Evolutionary conservation across 2,888 invertebrate species (phyloP).

Genomic region (Ophion obscuratus): DNA sequence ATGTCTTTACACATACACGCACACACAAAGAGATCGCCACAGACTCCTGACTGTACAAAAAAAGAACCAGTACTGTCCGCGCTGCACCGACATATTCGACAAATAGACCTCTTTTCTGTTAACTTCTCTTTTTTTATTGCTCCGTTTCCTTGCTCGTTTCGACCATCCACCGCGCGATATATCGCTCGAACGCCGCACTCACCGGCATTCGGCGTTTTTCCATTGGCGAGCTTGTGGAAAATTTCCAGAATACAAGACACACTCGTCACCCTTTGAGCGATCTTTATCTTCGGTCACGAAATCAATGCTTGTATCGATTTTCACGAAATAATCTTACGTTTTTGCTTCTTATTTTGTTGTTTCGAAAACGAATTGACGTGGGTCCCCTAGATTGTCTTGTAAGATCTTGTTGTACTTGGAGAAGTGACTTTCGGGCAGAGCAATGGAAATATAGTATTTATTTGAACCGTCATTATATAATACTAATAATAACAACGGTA

Average conservation of each 20-base stretch:
- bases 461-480: too few relatives aligned
- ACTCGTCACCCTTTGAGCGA: neutral
- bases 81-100: conserved; percentile 31
- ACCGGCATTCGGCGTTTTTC: conserved; percentile 27
- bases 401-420: too few relatives aligned
- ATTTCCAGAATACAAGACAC: conserved; percentile 26
- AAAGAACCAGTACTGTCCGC: conserved; percentile 38
- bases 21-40: conserved; percentile 31
- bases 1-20: neutral
- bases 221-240: conserved; percentile 35
- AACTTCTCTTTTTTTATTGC: conserved; percentile 2
- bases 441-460: too few relatives aligned
- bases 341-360: too few relatives aligned
- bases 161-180: neutral
- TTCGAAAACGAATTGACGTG: too few relatives aligned
- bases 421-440: too few relatives aligned
- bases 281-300: neutral
- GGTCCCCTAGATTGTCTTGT: too few relatives aligned
- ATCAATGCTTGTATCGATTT: neutral
- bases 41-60: conserved; percentile 40
- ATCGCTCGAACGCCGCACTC: conserved; percentile 15
- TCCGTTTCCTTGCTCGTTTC: conserved; percentile 11
- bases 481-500: too few relatives aligned
- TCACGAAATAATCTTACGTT: too few relatives aligned
- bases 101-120: conserved; percentile 17